Base-by-base conservation (phyloP, 2,888 invertebrate species). In the Dicyrtomina minuta region DNA sequence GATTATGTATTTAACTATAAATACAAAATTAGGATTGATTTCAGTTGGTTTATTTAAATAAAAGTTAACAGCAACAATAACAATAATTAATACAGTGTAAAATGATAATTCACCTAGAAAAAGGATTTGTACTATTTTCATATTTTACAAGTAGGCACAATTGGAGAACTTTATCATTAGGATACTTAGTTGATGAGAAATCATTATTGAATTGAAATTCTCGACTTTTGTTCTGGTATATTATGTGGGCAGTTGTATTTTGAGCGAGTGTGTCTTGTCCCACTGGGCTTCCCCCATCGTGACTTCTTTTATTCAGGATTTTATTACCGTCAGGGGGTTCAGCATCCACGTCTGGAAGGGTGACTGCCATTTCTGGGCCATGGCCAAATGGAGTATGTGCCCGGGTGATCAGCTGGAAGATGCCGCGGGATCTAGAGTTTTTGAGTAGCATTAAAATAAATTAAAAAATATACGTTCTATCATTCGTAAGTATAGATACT, bases 331-430 rank as follows among this genome's bases (percentile, higher is more conserved):
- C 39, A 2, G 13, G 12, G 20, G 6, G 6, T 6, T 51, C n/a
- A 22, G 17, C 12, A 17, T 20, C 41, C 3, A 59, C 22, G 20
- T 59, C 27, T 2, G 62, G 62, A 1, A 62, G 49, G 1, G 61
- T 61, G 5, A 71, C 58, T 39, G 69, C 64, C 69, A 73, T 60
- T 39, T 39, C 64, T 22, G 68, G 66, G 10, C 73, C 73, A 26
- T 70, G 71, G 13, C 73, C 73, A 61, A 58, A 73, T 2, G 69
- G 69, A 6, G 27, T 39, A 13, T 61, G 22, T 1, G 73, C 33
- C 33, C 59, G 56, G 13, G 73, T 73, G 1, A 71, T 64, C 17
- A 71, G 53, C 17, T 70, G 64, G 41, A 64, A 71, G 12, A 66
- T 67, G 13, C 73, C 73, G 39, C 58, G 58, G 0, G 70, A 62